Base-by-base conservation (phyloP, 2,113 vertebrate species). In the Rhea pennata region DNA sequence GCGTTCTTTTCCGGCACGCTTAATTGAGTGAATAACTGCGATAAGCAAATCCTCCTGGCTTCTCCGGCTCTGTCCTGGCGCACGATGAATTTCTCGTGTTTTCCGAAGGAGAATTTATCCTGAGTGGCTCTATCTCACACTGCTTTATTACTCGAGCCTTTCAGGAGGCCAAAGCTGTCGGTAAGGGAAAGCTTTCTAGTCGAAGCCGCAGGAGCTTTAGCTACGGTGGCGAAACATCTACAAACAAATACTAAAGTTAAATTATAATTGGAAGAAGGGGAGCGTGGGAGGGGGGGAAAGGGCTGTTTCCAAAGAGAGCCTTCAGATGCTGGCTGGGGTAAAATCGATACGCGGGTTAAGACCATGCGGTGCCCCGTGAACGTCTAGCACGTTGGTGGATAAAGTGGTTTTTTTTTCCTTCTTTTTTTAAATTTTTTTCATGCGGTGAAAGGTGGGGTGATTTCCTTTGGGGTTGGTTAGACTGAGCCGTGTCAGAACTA, bases 11-110 rank as follows among this genome's bases (percentile, higher is more conserved):
- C 76, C 3, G 51, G 44, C 1, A 0, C 66, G 66, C 84, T 91
- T 96, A 95, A 96, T 93, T 92, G 92, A 91, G 81, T 83, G 91
- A 88, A 91, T 77, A 87, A 85, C 71, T 79, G 72, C 58, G 85
- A 82, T 71, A 85, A 7, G 5, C 1, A 20, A 91, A 74, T 92
- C 20, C 54, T 96, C 72, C 61, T 71, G 91, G 59, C 91, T 73
- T 88, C 88, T 91, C 54, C 62, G 53, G 62, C 62, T 53, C 58
- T 40, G 59, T 77, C 92, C 92, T 91, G 77, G 86, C 92, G 78
- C 11, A 75, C 61, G 86, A 91, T 75, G 50, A 85, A 87, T 92
- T 80, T 90, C 92, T 93, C 33, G 36, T 94, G 42, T 84, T 81
- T 84, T 84, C 42, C 39, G 67, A 53, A 87, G 46, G 56, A 75